These are phyloP conservation scores for Burhinus bistriatus DNA, from an alignment of 2,113 vertebrate genomes.

Conservation along the genomic window DNA sequence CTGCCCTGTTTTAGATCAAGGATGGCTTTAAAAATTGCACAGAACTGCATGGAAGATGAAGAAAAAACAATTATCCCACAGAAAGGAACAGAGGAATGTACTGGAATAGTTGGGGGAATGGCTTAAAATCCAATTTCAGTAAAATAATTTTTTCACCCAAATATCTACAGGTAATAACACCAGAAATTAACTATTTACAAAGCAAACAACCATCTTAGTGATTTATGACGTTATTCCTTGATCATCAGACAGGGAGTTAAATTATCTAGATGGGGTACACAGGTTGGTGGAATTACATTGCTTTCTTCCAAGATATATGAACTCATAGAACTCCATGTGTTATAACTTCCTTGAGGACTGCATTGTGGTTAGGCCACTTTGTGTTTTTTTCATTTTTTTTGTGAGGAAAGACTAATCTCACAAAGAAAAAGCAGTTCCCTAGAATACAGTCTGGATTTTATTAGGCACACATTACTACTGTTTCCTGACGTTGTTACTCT, in stretches of 20 bases:
- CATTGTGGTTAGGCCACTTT: neutral
- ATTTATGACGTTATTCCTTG: neutral
- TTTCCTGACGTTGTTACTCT: neutral
- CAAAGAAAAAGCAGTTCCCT: neutral
- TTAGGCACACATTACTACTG: neutral
- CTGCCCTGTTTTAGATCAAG: neutral
- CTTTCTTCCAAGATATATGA: neutral
- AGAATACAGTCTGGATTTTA: neutral
- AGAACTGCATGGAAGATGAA: neutral
- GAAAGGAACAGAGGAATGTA: neutral
- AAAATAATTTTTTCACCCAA: neutral
- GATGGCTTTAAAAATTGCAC: neutral
- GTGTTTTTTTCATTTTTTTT: neutral
- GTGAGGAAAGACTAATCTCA: neutral
- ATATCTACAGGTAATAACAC: neutral
- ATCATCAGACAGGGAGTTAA: neutral
- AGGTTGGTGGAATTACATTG: neutral
- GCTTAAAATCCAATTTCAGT: neutral
- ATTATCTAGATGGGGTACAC: neutral
- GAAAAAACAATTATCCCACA: neutral
- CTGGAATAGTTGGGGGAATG: neutral
- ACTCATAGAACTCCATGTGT: neutral
- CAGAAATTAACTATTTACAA: neutral
- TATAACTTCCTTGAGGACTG: neutral
- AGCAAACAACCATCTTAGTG: neutral